Conservation (phyloP, 2,888 invertebrate genomes). For the Anticlea derivata region DNA sequence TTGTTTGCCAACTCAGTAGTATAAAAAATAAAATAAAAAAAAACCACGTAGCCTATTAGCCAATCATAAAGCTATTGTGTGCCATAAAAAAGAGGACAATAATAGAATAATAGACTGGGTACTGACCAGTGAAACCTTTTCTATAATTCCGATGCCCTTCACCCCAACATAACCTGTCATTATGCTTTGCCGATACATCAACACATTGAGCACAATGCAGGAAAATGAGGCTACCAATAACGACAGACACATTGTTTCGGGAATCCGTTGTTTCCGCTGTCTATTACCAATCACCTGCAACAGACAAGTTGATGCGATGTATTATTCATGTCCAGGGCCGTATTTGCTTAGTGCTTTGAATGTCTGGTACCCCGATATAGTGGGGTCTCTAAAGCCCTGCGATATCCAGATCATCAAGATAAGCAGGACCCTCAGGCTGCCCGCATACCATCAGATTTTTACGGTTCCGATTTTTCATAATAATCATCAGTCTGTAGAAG, state of each 20-base stretch:
- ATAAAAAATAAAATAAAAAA: too few relatives aligned
- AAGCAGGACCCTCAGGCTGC: too few relatives aligned
- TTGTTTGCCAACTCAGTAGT: too few relatives aligned
- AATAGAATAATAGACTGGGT: neutral
- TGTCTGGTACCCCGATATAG: too few relatives aligned
- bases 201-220: constrained; percentile 2
- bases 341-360: neutral
- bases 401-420: too few relatives aligned
- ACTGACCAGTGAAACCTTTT: constrained; percentile 1
- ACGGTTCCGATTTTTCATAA: too few relatives aligned
- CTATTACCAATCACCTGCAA: constrained; percentile 38
- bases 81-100: too few relatives aligned
- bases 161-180: constrained; percentile 16
- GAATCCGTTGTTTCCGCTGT: constrained; percentile 28
- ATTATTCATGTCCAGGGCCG: constrained; percentile 18
- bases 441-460: too few relatives aligned
- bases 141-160: constrained; percentile 14
- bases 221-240: constrained; percentile 19
- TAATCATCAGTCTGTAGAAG: too few relatives aligned
- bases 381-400: too few relatives aligned
- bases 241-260: constrained; percentile 28
- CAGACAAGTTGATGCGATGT: constrained; percentile 32
- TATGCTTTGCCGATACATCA: constrained; percentile 15
- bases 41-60: too few relatives aligned
- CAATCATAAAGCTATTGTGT: too few relatives aligned